Evolutionary conservation across 2,113 vertebrate genomes (phyloP).

Genomic region (Alces alces): DNA sequence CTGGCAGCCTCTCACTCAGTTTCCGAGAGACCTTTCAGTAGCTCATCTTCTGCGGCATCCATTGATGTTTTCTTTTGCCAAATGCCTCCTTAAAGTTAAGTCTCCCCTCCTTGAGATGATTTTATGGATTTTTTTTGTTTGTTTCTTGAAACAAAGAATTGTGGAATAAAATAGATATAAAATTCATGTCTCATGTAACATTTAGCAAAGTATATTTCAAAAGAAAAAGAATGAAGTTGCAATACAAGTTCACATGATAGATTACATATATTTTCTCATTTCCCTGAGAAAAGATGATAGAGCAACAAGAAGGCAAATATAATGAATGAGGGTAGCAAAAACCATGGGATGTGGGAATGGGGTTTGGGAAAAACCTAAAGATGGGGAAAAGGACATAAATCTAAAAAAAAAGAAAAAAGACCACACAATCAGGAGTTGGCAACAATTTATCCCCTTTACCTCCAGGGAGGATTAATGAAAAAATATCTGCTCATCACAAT

Average conservation of each 20-base stretch:
- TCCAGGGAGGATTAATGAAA: not conserved
- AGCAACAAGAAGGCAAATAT: not conserved
- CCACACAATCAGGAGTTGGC: not conserved
- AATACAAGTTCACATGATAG: not conserved
- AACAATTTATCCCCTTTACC: not conserved
- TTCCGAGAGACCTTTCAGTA: not conserved
- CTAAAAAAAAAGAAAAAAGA: not conserved
- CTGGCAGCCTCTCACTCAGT: not conserved
- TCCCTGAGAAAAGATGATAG: not conserved
- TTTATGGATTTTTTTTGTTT: not conserved
- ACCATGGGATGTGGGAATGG: fast-evolving
- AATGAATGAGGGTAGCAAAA: not conserved
- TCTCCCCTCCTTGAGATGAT: not conserved
- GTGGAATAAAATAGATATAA: not conserved
- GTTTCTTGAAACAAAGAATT: not conserved
- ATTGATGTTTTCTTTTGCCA: fast-evolving
- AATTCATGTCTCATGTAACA: not conserved
- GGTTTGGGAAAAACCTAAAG: not conserved
- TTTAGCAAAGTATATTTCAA: not conserved
- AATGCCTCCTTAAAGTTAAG: not conserved
- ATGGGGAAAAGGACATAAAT: not conserved
- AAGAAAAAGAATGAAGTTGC: not conserved
- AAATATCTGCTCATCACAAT: not conserved
- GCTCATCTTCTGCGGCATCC: too few species aligned
- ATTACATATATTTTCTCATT: not conserved